These are phyloP conservation scores for Proisotoma minuta DNA, from an alignment of 2,888 invertebrate species.

Conservation along the genomic window DNA sequence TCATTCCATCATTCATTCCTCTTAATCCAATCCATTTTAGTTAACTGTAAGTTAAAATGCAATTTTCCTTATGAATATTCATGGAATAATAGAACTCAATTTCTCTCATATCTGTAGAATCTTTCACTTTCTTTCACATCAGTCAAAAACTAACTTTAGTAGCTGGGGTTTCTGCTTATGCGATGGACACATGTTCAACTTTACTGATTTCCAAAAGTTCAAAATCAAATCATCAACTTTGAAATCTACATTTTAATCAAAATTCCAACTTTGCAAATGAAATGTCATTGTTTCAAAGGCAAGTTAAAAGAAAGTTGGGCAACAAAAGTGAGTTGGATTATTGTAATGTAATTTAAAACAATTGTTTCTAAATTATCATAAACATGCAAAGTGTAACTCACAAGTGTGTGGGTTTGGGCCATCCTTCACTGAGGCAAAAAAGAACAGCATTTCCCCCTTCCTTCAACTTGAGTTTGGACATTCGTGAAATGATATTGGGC, in stretches of 20 bases:
- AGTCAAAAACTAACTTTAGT: too few relatives aligned
- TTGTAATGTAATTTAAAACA: too few relatives aligned
- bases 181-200: background rate
- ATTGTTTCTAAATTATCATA: background rate
- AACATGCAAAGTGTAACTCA: slow-evolving; percentile 22
- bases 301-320: too few relatives aligned
- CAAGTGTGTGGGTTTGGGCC: slow-evolving; percentile 51
- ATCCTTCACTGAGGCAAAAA: slow-evolving; percentile 55
- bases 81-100: background rate
- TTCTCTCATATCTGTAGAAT: background rate
- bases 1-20: too few relatives aligned
- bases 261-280: slow-evolving; percentile 1
- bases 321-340: too few relatives aligned
- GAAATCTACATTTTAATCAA: background rate
- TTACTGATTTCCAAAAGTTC: background rate
- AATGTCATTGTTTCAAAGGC: background rate
- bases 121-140: background rate
- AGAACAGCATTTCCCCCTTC: slow-evolving; percentile 54
- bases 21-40: too few relatives aligned
- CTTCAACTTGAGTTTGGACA: slow-evolving; percentile 39
- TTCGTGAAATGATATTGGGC: slow-evolving; percentile 31
- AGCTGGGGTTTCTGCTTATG: background rate
- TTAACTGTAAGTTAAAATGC: background rate
- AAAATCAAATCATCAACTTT: background rate
- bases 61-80: slow-evolving; percentile 3